Percentiles rank a stretch among this genome's conserved stretches.
phyloP scores from a whole-genome alignment of 2,113 vertebrate genomes.

The Lophura nycthemera region DNA sequence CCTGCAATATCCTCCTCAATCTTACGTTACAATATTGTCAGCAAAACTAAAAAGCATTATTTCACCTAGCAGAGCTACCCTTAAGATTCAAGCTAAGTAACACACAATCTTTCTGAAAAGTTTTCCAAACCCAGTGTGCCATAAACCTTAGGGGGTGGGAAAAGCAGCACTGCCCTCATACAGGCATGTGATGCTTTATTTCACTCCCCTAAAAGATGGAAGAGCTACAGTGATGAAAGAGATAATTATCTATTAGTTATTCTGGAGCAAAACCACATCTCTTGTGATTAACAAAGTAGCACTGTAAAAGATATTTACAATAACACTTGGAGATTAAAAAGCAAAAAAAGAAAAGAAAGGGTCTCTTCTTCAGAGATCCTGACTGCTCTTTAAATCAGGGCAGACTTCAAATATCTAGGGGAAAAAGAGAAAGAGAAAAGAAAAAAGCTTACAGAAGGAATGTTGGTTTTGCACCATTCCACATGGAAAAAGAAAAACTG shows the following conservation, averaged over 20 bases:
- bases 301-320: not conserved
- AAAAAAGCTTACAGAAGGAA: not conserved
- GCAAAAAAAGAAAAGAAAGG: not conserved
- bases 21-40: not conserved
- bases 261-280: conserved; percentile 11
- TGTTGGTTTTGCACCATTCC: not conserved
- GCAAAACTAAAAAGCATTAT: not conserved
- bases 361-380: not conserved
- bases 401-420: not conserved
- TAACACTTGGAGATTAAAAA: not conserved
- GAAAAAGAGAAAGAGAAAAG: not conserved
- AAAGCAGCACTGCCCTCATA: not conserved
- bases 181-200: not conserved
- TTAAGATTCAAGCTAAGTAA: not conserved
- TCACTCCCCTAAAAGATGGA: not conserved
- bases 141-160: not conserved
- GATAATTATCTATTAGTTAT: conserved; percentile 46
- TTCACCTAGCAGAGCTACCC: not conserved
- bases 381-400: not conserved
- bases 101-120: not conserved
- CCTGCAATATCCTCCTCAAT: not conserved
- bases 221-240: conserved; percentile 31
- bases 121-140: not conserved
- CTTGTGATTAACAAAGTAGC: conserved; percentile 9
- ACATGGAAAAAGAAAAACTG: not conserved